phyloP scores from a whole-genome alignment of 2,113 vertebrate genomes.

The Vidua chalybeata region DNA sequence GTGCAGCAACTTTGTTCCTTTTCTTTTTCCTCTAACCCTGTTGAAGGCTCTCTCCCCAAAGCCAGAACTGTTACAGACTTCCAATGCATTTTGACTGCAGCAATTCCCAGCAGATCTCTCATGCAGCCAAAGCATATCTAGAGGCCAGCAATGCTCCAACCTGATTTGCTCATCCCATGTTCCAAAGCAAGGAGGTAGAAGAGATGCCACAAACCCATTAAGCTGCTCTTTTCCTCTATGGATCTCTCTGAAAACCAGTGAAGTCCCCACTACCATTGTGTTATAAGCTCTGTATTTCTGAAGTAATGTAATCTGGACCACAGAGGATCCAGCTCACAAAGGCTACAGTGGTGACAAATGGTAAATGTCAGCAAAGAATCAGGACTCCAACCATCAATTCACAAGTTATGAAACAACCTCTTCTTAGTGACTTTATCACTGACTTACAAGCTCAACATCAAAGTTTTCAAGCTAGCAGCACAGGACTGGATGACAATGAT shows the following conservation, averaged over 20 bases:
- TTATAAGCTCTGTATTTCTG: not conserved
- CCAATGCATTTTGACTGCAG: not conserved
- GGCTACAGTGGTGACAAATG: not conserved
- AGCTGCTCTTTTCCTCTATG: not conserved
- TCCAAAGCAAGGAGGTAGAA: not conserved
- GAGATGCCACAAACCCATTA: not conserved
- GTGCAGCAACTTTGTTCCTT: not conserved
- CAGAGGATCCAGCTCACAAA: not conserved
- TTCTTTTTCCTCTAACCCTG: not conserved
- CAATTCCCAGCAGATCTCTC: not conserved
- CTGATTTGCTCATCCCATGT: fast-evolving
- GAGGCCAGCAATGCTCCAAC: not conserved
- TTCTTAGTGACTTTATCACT: not conserved
- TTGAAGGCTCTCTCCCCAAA: not conserved
- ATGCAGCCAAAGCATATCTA: not conserved
- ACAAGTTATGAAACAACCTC: not conserved
- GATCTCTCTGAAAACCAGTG: not conserved
- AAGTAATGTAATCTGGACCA: not conserved
- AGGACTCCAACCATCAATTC: not conserved
- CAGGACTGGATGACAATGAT: not conserved
- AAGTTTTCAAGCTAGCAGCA: not conserved
- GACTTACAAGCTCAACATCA: not conserved
- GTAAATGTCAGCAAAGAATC: not conserved
- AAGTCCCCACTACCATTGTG: not conserved
- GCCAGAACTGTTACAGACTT: not conserved